A percentile compares a stretch with the other conserved stretches of the same genome.
phyloP scores from a whole-genome alignment of 2,888 invertebrate species.

The Luperina testacea region DNA sequence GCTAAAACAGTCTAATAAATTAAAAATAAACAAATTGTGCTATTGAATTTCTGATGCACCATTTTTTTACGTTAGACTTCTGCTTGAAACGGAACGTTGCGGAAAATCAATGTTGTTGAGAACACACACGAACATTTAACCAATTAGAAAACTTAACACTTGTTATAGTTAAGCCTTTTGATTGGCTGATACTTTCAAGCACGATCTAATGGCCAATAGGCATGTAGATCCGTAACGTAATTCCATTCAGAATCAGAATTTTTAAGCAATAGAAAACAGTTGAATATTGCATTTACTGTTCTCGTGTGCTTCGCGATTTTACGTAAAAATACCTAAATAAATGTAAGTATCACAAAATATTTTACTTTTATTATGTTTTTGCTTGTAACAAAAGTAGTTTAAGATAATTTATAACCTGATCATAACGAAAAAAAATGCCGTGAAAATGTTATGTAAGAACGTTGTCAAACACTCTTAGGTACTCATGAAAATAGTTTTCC shows the following conservation, averaged over 20 bases:
- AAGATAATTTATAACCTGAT: neutral
- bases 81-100: slow-evolving; percentile 23
- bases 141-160: slow-evolving; percentile 31
- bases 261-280: slow-evolving; percentile 50
- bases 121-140: slow-evolving; percentile 13
- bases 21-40: neutral
- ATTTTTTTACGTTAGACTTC: neutral
- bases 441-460: slow-evolving; percentile 70
- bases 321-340: slow-evolving; percentile 57
- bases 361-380: neutral
- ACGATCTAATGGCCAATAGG: slow-evolving; percentile 34
- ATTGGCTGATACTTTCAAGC: slow-evolving; percentile 34
- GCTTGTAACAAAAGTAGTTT: neutral
- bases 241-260: neutral
- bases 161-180: slow-evolving; percentile 7
- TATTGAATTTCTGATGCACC: neutral
- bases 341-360: slow-evolving; percentile 65
- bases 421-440: slow-evolving; percentile 12
- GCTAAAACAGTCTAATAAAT: neutral
- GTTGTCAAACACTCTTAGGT: slow-evolving; percentile 55
- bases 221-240: neutral
- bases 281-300: slow-evolving; percentile 66
- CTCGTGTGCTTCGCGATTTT: slow-evolving; percentile 57
- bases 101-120: slow-evolving; percentile 24
- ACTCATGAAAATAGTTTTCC: slow-evolving; percentile 44